Evolutionary conservation across 2,888 invertebrate species (phyloP).

Genomic region (Xylota segnis): DNA sequence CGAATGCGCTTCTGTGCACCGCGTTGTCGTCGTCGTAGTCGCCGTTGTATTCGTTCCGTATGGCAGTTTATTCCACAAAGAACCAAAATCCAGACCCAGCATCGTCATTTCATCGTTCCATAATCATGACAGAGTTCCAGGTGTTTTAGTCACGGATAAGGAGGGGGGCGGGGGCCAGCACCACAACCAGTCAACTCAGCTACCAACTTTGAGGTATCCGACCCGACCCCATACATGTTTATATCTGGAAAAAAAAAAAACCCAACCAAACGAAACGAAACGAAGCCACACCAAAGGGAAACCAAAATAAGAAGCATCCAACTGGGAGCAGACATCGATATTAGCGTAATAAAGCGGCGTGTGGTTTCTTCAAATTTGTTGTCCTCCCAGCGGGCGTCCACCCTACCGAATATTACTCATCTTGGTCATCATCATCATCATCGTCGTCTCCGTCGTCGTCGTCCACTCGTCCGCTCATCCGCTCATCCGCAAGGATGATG

Average conservation of each 20-base stretch:
- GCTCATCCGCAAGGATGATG: constrained; percentile 36
- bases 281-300: constrained; percentile 50
- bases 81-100: constrained; percentile 59
- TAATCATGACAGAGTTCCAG: constrained; percentile 77
- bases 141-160: constrained; percentile 71
- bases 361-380: constrained; percentile 76
- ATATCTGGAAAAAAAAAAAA: constrained; percentile 13
- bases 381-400: constrained; percentile 75
- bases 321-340: constrained; percentile 75
- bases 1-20: constrained; percentile 77
- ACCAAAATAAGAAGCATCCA: constrained; percentile 56
- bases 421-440: constrained; percentile 69
- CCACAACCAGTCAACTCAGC: constrained; percentile 41
- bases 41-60: constrained; percentile 71
- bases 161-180: constrained; percentile 31
- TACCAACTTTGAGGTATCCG: constrained; percentile 61
- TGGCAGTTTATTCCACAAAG: constrained; percentile 68
- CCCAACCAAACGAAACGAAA: constrained; percentile 54
- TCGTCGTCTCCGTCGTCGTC: constrained; percentile 55
- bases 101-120: constrained; percentile 74
- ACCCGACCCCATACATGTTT: constrained; percentile 55
- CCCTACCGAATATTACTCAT: constrained; percentile 77
- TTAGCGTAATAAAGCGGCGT: constrained; percentile 76
- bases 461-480: neutral
- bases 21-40: constrained; percentile 69